A percentile compares a stretch with the other conserved stretches of the same genome.
These are phyloP conservation scores for Pteria penguin DNA, from an alignment of 2,888 invertebrate species.

Conservation along the genomic window DNA sequence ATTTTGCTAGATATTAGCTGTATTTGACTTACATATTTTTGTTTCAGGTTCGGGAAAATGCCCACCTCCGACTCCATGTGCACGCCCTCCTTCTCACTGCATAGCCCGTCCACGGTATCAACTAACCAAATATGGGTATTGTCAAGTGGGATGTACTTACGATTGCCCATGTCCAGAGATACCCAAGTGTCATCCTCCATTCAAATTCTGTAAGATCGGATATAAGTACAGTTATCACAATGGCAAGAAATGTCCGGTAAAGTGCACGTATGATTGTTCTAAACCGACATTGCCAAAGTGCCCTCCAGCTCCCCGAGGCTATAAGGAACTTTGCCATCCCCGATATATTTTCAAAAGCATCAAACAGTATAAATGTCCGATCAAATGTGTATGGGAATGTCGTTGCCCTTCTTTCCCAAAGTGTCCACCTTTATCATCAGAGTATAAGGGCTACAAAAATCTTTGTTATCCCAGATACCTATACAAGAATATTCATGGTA, in stretches of 20 bases:
- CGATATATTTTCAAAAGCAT: conserved; percentile 5
- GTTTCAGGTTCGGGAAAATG: not conserved
- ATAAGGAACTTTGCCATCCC: not conserved
- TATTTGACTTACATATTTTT: no score
- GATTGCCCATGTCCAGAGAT: not conserved
- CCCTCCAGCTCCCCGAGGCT: not conserved
- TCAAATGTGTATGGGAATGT: conserved; percentile 4
- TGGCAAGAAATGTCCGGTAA: not conserved
- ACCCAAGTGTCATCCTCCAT: conserved; percentile 1
- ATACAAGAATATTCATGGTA: conserved; percentile 6
- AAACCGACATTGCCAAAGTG: conserved; percentile 3
- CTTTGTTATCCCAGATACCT: conserved; percentile 7
- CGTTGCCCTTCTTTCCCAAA: conserved; percentile 4
- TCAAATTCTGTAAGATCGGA: conserved; percentile 3
- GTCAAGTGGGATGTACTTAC: conserved; percentile 3
- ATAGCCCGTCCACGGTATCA: not conserved
- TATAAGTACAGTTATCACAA: not conserved
- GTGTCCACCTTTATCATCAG: not conserved
- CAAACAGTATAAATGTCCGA: not conserved
- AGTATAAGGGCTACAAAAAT: not conserved
- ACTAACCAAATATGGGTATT: not conserved
- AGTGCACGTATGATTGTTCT: conserved; percentile 7
- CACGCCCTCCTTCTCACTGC: conserved; percentile 5
- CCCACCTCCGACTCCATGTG: conserved; percentile 10
- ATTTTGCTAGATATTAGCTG: no score